Evolutionary conservation across 2,888 invertebrate genomes (phyloP), one percentile per base, ranked within the genome.

Genomic region (Elmis aenea): DNA sequence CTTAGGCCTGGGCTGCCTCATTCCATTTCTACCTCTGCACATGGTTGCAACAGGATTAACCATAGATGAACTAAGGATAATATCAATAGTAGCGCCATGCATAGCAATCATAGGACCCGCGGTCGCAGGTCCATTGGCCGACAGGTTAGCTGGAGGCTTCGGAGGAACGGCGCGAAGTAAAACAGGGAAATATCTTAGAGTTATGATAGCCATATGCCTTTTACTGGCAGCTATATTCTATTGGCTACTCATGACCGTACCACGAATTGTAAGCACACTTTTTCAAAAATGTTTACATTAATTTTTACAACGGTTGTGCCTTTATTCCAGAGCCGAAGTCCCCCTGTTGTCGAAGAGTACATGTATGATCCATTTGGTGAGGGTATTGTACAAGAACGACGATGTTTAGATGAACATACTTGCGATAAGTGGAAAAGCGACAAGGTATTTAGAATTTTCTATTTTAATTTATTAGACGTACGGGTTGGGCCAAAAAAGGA

Each of bases 21-120:
- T 85, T 56, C 85, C 91, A 4, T 85, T 87, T 67, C 79, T 92
- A 44, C 81, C 86, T 10, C 72, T 84, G 38, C 88, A 86, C 67
- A 85, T 87, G 82, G 69, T 75, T 45, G 70, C 75, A 40, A 72
- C 82, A 45, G 91, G 90, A 1, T 65, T 93, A 48, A 81, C 81
- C 32, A 70, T 78, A 44, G 76, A 79, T 32, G 87, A 92, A 64
- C 79, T 83, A 16, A 78, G 85, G 11, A 74, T 83, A 36, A 81
- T 92, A 53, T 88, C 85, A 34, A 81, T 85, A 24, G 74, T 87
- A 33, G 81, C 88, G 13, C 86, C 92, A 3, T 77, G 85, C 51
- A 73, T 88, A 10, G 85, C 89, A 2, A 74, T 88, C 35, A 64
- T 91, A 26, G 85, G 90, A 0, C 88, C 91, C 0, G 70, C 86